Evolutionary conservation across 64 coral and sea anemone genomes (phyloP).

Genomic region (Actinia tenebrosa): DNA sequence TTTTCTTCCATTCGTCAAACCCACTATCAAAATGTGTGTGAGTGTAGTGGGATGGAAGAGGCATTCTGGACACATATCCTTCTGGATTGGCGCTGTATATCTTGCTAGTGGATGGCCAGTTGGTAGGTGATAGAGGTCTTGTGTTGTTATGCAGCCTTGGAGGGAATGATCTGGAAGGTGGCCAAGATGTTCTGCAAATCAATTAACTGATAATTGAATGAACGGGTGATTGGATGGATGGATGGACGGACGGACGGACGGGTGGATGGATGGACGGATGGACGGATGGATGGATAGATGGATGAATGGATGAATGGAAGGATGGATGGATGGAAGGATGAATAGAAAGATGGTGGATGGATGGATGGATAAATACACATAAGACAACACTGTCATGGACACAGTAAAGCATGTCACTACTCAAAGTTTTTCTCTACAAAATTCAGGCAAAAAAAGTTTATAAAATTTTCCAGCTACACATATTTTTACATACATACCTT

Average conservation of each 20-base stretch:
- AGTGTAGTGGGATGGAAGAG: background rate
- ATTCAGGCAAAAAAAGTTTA: too few species aligned
- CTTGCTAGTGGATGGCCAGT: conserved; percentile 20
- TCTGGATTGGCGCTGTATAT: conserved; percentile 22
- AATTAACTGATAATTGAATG: background rate
- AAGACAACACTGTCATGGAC: too few species aligned
- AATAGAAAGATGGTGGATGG: too few species aligned
- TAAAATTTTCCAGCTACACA: too few species aligned
- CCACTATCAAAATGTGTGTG: conserved; percentile 44
- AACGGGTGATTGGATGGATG: background rate
- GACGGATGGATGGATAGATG: too few species aligned
- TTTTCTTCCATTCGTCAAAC: conserved; percentile 51
- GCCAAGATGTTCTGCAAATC: conserved; percentile 39
- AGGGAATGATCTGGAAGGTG: conserved; percentile 15
- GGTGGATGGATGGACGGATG: too few species aligned
- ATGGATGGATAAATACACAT: too few species aligned
- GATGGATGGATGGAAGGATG: too few species aligned
- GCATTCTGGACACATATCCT: conserved; percentile 50
- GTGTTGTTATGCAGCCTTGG: background rate
- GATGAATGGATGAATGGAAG: too few species aligned
- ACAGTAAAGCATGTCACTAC: too few species aligned
- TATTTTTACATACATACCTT: background rate
- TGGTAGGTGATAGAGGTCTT: conserved; percentile 33
- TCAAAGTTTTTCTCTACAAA: too few species aligned
- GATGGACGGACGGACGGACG: too few species aligned